Evolutionary conservation across 1,140 invertebrate genomes (phyloP).

Genomic region (Xylocopa sonorina): DNA sequence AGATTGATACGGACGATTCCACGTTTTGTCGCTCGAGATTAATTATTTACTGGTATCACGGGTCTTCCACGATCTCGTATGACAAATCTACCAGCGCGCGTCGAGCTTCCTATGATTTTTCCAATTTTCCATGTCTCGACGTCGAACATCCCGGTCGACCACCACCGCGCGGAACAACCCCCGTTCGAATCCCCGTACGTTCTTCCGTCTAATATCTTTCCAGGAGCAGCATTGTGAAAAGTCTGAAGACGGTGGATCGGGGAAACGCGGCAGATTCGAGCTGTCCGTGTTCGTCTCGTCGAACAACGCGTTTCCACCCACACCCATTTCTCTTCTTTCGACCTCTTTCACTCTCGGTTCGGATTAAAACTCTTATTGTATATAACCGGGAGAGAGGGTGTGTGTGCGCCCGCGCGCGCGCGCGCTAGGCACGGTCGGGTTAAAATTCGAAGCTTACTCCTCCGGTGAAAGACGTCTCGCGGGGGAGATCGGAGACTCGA

Average conservation of each 20-base stretch:
- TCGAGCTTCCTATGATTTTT: neutral
- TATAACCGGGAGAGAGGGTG: neutral
- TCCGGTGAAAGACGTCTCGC: slow-evolving; percentile 55
- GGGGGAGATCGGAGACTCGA: slow-evolving; percentile 37
- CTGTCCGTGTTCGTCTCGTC: neutral
- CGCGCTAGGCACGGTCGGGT: neutral
- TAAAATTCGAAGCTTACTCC: slow-evolving; percentile 55
- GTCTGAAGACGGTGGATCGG: neutral
- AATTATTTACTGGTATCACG: too few relatives aligned
- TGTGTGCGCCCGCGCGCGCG: neutral
- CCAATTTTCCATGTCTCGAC: slow-evolving; percentile 2
- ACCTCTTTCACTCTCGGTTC: neutral
- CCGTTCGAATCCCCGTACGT: too few relatives aligned
- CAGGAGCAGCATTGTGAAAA: neutral
- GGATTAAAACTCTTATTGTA: slow-evolving; percentile 26
- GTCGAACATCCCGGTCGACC: neutral
- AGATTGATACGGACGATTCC: too few relatives aligned
- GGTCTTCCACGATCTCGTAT: too few relatives aligned
- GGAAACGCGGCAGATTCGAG: neutral
- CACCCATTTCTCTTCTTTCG: too few relatives aligned
- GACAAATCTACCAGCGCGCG: too few relatives aligned
- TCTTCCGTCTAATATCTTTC: neutral
- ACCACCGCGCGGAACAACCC: neutral
- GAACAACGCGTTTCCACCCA: neutral
- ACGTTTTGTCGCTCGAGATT: too few relatives aligned